Percentiles rank a stretch among this genome's conserved stretches.
Evolutionary conservation across 2,113 vertebrate species (phyloP).

Genomic region (Columba janthina): DNA sequence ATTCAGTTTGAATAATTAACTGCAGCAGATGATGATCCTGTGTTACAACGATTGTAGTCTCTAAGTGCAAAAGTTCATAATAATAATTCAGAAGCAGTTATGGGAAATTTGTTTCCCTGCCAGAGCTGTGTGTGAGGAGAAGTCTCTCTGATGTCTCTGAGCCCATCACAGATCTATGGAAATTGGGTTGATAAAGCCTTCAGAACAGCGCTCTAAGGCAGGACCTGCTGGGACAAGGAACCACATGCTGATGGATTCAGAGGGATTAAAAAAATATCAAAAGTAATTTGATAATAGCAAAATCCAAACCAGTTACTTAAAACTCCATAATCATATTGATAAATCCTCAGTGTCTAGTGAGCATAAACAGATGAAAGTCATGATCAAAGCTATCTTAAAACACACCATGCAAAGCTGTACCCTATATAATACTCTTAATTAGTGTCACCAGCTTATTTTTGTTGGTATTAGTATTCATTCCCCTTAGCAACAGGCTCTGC

Average conservation of each 20-base stretch:
- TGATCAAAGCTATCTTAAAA: not conserved
- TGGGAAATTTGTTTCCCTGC: not conserved
- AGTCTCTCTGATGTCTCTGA: not conserved
- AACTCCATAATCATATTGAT: not conserved
- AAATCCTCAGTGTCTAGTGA: not conserved
- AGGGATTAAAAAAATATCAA: not conserved
- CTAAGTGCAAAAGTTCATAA: not conserved
- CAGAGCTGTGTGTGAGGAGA: not conserved
- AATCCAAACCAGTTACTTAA: not conserved
- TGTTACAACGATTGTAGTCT: not conserved
- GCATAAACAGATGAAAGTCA: not conserved
- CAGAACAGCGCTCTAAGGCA: not conserved
- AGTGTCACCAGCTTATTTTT: not conserved
- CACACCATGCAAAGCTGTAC: not conserved
- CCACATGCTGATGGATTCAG: not conserved
- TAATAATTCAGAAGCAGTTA: not conserved
- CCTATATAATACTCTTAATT: no score
- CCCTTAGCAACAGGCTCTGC: not conserved
- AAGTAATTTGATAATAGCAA: not conserved
- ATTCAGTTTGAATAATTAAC: conserved; percentile 28
- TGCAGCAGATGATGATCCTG: not conserved
- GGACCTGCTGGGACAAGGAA: not conserved
- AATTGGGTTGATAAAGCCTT: not conserved
- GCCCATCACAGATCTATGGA: not conserved
- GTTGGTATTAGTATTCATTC: not conserved